Percentiles rank a stretch among this genome's conserved stretches.
phyloP scores from a whole-genome alignment of 1,140 invertebrate species.

The Drosophila orena region DNA sequence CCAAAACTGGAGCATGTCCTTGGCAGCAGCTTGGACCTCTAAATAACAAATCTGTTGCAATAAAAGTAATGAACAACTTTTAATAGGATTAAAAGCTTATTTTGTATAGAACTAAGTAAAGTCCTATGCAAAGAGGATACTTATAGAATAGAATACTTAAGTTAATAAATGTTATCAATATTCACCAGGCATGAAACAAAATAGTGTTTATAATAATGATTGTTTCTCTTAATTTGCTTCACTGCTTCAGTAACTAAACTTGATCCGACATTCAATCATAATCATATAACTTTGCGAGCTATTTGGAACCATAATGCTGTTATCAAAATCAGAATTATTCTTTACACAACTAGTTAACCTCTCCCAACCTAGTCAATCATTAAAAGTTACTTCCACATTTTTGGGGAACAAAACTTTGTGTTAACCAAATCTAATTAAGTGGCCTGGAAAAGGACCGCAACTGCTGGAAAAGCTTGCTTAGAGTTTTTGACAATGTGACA shows the following conservation, averaged over 20 bases:
- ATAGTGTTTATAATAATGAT: too few species aligned
- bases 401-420: conserved; percentile 13
- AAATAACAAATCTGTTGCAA: conserved; percentile 12
- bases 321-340: conserved; percentile 8
- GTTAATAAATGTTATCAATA: not conserved
- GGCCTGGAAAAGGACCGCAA: conserved; percentile 22
- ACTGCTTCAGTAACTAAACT: too few species aligned
- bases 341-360: conserved; percentile 2
- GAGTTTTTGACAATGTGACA: conserved; percentile 61
- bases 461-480: conserved; percentile 39
- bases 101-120: not conserved
- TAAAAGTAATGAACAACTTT: conserved; percentile 3
- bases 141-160: too few species aligned
- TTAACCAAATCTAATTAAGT: conserved; percentile 41
- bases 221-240: too few species aligned
- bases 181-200: too few species aligned
- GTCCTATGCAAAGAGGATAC: too few species aligned
- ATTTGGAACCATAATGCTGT: too few species aligned
- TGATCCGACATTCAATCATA: not conserved
- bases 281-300: not conserved
- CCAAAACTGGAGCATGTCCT: conserved; percentile 28
- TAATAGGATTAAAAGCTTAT: not conserved
- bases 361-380: conserved; percentile 15
- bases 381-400: conserved; percentile 23
- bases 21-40: conserved; percentile 11